Percentiles rank a stretch among this genome's conserved stretches.
These are phyloP conservation scores for Megamerina dolium DNA, from an alignment of 2,888 invertebrate genomes.

Conservation along the genomic window DNA sequence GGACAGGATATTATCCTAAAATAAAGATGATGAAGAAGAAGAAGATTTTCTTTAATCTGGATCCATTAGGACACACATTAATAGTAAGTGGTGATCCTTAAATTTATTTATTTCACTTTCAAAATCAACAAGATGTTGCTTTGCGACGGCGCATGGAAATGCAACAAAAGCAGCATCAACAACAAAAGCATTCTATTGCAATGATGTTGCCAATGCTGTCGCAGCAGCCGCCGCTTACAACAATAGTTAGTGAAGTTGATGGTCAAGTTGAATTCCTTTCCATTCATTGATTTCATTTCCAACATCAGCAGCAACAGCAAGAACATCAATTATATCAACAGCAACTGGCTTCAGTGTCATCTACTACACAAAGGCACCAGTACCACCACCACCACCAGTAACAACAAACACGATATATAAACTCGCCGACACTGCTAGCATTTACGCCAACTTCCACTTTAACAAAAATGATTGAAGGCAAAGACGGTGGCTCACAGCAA, in stretches of 20 bases:
- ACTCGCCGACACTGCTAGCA: conserved; percentile 67
- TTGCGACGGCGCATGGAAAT: conserved; percentile 73
- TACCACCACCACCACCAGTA: conserved; percentile 23
- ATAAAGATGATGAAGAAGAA: no score
- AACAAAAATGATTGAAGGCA: conserved; percentile 90
- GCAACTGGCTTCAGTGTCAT: no score
- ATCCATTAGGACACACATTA: conserved; percentile 66
- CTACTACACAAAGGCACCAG: no score
- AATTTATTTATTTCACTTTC: no score
- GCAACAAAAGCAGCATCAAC: conserved; percentile 25
- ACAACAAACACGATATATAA: conserved; percentile 32
- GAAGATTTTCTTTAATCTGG: conserved; percentile 76
- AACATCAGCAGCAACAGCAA: no score
- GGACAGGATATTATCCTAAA: no score
- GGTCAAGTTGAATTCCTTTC: no score
- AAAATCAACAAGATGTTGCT: conserved; percentile 63
- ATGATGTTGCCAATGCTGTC: no score
- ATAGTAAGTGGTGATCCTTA: conserved; percentile 54
- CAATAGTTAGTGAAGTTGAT: no score
- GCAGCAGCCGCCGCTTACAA: no score
- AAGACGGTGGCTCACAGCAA: conserved; percentile 53
- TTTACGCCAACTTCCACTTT: conserved; percentile 93
- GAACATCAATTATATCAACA: no score
- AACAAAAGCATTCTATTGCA: conserved; percentile 13
- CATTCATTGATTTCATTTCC: no score